A percentile compares a stretch with the other conserved stretches of the same genome.
Conservation (phyloP, 2,797 vertebrate species). For the Thamnophis elegans region DNA sequence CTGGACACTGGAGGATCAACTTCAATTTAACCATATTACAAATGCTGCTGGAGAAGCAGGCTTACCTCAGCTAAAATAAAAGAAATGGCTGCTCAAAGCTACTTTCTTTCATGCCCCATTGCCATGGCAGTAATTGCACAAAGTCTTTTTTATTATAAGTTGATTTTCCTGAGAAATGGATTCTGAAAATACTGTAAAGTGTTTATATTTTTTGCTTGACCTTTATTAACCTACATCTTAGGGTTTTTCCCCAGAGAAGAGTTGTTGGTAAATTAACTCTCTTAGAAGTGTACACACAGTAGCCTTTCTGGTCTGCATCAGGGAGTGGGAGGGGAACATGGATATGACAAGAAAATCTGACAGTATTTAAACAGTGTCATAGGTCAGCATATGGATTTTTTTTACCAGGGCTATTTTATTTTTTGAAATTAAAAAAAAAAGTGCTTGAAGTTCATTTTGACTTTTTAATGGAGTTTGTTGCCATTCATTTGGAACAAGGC, state of each 20-base stretch:
- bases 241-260: slow-evolving; percentile 82
- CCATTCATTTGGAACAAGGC: slow-evolving; percentile 37
- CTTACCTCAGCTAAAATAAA: slow-evolving; percentile 89
- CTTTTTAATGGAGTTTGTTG: slow-evolving; percentile 60
- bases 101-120: slow-evolving; percentile 95
- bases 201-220: slow-evolving; percentile 97
- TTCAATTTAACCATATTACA: slow-evolving; percentile 67
- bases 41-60: slow-evolving; percentile 71
- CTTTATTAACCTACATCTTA: slow-evolving; percentile 98
- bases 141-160: slow-evolving; percentile 95
- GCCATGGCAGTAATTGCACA: slow-evolving; percentile 93
- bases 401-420: slow-evolving; percentile 48
- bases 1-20: slow-evolving; percentile 64
- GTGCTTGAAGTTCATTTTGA: slow-evolving; percentile 52
- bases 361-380: slow-evolving; percentile 72
- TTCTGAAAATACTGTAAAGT: slow-evolving; percentile 94
- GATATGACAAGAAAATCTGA: slow-evolving; percentile 85
- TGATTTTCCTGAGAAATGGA: slow-evolving; percentile 96
- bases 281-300: slow-evolving; percentile 73
- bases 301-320: slow-evolving; percentile 80
- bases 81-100: slow-evolving; percentile 82
- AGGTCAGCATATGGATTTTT: slow-evolving; percentile 72
- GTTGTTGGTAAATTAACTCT: slow-evolving; percentile 85
- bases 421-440: slow-evolving; percentile 63
- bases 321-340: slow-evolving; percentile 74